These are phyloP conservation scores for Scrobipalpa costella DNA, from an alignment of 2,888 invertebrate genomes.

Conservation along the genomic window DNA sequence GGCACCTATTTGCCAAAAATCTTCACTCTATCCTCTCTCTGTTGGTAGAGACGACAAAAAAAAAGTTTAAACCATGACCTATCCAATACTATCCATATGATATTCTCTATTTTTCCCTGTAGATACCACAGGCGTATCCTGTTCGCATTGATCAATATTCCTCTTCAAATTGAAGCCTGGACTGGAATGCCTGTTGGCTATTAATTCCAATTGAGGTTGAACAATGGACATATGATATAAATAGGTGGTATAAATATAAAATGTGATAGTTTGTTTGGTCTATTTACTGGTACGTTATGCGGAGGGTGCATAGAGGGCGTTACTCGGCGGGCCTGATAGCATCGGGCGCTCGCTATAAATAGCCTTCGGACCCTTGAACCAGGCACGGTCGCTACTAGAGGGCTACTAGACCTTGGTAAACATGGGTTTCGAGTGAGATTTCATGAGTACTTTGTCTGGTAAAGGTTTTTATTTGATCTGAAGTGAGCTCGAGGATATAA, in stretches of 20 bases:
- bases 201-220: constrained; percentile 66
- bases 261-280: constrained; percentile 66
- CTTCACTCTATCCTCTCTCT: too few species aligned
- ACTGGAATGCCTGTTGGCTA: constrained; percentile 64
- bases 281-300: constrained; percentile 71
- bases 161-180: constrained; percentile 47
- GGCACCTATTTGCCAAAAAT: too few species aligned
- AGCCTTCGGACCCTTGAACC: constrained; percentile 76
- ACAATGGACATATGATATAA: constrained; percentile 77
- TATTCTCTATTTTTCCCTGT: not conserved
- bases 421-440: not conserved
- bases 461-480: too few species aligned
- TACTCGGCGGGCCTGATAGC: constrained; percentile 68
- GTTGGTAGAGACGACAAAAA: too few species aligned
- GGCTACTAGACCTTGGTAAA: constrained; percentile 41
- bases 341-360: constrained; percentile 75
- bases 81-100: not conserved
- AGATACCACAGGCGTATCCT: constrained; percentile 16
- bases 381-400: constrained; percentile 68
- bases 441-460: not conserved
- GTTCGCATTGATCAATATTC: constrained; percentile 54
- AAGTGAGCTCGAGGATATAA: too few species aligned
- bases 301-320: constrained; percentile 74
- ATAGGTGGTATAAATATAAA: constrained; percentile 75
- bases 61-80: not conserved